Percentiles rank a stretch among this genome's conserved stretches.
Conservation (phyloP, 2,888 invertebrate genomes). For the Cantharis nigra region DNA sequence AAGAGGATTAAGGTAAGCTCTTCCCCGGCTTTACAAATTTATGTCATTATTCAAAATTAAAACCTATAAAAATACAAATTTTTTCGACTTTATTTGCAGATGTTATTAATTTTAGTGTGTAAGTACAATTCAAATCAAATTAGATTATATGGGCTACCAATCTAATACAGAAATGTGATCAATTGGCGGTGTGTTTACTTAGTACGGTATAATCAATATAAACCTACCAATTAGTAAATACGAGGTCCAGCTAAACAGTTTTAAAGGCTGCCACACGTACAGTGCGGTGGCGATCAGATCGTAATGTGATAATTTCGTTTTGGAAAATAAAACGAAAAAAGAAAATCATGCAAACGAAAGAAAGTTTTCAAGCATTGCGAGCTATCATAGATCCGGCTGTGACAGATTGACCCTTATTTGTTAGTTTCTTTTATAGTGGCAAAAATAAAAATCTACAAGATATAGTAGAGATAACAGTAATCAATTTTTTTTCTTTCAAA, state of each 20-base stretch:
- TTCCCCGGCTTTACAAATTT: neutral
- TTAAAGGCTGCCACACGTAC: neutral
- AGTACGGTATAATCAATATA: neutral
- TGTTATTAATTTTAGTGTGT: neutral
- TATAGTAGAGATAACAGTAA: neutral
- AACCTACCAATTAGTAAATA: neutral
- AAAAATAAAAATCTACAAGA: neutral
- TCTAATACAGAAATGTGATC: neutral
- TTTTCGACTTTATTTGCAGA: neutral
- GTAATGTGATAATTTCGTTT: neutral
- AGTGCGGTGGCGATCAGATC: neutral
- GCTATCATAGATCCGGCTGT: neutral
- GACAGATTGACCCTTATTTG: neutral
- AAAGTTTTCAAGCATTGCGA: no score
- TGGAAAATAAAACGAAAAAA: neutral
- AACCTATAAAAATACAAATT: neutral
- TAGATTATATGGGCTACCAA: neutral
- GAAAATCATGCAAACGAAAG: neutral
- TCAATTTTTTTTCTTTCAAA: neutral
- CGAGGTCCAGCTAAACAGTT: neutral
- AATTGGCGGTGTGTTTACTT: neutral
- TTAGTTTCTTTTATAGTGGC: neutral
- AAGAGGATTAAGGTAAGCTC: neutral
- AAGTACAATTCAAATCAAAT: neutral
- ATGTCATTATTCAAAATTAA: neutral